Conservation (phyloP, 2,888 invertebrate genomes). For the Papilio protenor region DNA sequence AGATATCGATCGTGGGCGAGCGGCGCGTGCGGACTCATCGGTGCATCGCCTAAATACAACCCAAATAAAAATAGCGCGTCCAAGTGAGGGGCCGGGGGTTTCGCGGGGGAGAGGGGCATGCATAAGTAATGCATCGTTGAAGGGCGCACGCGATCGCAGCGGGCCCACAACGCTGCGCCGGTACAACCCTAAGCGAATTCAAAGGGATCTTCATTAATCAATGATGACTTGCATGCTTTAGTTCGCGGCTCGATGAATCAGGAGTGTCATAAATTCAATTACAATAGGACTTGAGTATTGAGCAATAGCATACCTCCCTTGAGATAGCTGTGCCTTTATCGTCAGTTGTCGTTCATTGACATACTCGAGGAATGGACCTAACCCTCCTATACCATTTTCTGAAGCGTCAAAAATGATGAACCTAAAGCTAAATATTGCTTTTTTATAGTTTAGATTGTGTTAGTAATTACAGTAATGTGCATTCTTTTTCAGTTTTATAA, state of each 20-base stretch:
- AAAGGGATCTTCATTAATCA: conserved; percentile 71
- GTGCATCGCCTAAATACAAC: conserved; percentile 72
- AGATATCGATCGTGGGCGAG: conserved; percentile 61
- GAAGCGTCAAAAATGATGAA: not conserved
- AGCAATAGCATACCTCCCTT: conserved; percentile 23
- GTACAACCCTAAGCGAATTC: conserved; percentile 61
- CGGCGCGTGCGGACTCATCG: conserved; percentile 69
- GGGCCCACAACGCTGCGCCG: conserved; percentile 38
- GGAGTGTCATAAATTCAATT: conserved; percentile 40
- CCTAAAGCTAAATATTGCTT: not conserved
- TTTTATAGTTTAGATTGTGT: not conserved
- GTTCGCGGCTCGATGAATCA: conserved; percentile 48
- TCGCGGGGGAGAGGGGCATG: conserved; percentile 62
- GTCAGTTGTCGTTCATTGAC: not conserved
- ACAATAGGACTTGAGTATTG: conserved; percentile 31
- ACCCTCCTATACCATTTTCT: not conserved
- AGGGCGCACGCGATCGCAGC: conserved; percentile 76
- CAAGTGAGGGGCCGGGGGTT: conserved; percentile 52
- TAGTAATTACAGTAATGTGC: not conserved
- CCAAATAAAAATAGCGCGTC: conserved; percentile 73
- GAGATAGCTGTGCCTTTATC: conserved; percentile 1
- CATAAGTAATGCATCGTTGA: conserved; percentile 81
- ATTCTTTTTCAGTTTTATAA: conserved; percentile 2
- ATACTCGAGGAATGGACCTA: not conserved
- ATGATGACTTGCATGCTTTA: conserved; percentile 62